Conservation (phyloP, 2,113 vertebrate genomes). For the Madoqua kirkii region DNA sequence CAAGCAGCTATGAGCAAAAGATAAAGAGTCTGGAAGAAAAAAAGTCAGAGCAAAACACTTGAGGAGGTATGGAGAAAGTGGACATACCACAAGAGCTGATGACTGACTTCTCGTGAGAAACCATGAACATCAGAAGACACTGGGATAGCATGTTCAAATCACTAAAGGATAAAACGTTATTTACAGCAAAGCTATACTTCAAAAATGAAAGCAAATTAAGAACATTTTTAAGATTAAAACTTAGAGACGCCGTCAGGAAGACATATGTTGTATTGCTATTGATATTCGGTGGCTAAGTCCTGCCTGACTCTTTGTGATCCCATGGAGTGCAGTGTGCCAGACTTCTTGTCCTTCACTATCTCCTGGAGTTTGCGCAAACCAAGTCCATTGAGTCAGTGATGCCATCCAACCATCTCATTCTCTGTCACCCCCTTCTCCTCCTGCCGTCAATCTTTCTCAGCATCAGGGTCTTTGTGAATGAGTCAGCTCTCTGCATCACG, state of each 20-base stretch:
- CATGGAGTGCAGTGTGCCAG: neutral
- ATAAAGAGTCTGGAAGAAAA: neutral
- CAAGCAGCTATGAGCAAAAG: neutral
- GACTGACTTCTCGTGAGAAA: neutral
- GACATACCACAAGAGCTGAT: neutral
- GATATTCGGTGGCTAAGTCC: neutral
- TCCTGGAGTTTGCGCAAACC: neutral
- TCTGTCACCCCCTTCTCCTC: neutral
- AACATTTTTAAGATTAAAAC: neutral
- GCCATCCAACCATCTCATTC: neutral
- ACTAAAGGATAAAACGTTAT: neutral
- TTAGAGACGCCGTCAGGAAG: neutral
- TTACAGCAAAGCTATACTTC: neutral
- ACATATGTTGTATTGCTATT: neutral
- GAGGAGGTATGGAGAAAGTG: neutral
- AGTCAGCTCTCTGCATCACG: neutral
- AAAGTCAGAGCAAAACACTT: neutral
- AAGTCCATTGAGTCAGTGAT: neutral
- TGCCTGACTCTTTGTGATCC: neutral
- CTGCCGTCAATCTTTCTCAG: neutral
- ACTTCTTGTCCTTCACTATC: neutral
- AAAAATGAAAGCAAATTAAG: neutral
- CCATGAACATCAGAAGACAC: neutral
- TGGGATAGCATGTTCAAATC: neutral
- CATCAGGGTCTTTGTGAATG: neutral